Base-by-base conservation (phyloP, 2,888 invertebrate species). In the Lutraria lutraria region DNA sequence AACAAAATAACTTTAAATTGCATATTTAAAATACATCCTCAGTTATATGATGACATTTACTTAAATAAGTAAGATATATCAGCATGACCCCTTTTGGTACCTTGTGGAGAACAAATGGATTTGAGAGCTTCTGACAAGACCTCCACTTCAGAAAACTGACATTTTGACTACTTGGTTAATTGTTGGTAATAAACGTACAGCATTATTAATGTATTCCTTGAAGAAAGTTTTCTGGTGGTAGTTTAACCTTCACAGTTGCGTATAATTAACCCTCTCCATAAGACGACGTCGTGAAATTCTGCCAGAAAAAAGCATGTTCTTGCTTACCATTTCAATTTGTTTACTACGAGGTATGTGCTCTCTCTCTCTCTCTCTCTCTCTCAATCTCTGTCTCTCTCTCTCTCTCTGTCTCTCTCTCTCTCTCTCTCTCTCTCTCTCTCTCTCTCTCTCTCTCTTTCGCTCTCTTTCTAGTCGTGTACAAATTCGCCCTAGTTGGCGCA, bases 401-500 rank as follows among this genome's bases (percentile, higher is more conserved):
- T 31, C 2, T n/a, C n/a, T 25, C n/a, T 72, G 12, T 43, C 43
- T 2, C 43, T 43, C 4, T 43, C 43, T 72, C 3, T 31, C 2
- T n/a, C 31, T n/a, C n/a, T 25, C n/a, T 72, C 72, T 43, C 43
- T 2, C 43, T 43, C 4, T 43, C 43, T 72, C 3, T 31, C 2
- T n/a, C 31, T n/a, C n/a, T 25, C n/a, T 72, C 72, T 43, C 43
- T 2, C 43, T 43, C 4, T 43, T 8, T 72, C 3, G 2, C 2
- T n/a, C 31, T 81, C n/a, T 6, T 43, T 52, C n/a, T 21, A 8
- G n/a, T 53, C 81, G n/a, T 53, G 52, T 81, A 81, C n/a, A 81
- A 15, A 53, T 52, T n/a, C 54, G 86, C 53, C 81, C 84, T 85
- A 88, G 31, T 88, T 88, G 88, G 88, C 88, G 53, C n/a, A 34